A percentile compares a stretch with the other conserved stretches of the same genome.
Conservation (phyloP, 2,113 vertebrate genomes). For the Datnioides undecimradiatus region DNA sequence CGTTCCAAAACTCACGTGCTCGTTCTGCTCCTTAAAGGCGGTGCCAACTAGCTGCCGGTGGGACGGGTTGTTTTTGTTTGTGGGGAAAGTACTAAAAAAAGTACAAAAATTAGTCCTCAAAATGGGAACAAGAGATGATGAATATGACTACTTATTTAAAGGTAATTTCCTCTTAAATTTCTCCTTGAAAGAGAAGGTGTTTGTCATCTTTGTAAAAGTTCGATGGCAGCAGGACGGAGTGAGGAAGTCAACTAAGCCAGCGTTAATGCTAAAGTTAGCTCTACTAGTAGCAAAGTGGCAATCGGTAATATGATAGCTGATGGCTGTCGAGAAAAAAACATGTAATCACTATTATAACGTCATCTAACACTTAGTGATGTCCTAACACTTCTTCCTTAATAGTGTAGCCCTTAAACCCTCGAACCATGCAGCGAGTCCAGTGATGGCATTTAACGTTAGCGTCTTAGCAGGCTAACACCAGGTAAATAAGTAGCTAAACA, state of each 20-base stretch:
- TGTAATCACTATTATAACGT: neutral
- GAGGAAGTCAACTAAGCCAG: conserved; percentile 67
- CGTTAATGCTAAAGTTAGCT: conserved; percentile 75
- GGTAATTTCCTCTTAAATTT: conserved; percentile 61
- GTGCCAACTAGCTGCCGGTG: conserved; percentile 42
- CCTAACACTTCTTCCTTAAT: no score
- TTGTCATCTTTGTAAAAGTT: neutral
- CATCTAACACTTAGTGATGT: neutral
- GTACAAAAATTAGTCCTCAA: conserved; percentile 14
- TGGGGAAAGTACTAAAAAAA: conserved; percentile 49
- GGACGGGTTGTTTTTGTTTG: conserved; percentile 25
- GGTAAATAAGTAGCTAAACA: conserved; percentile 19
- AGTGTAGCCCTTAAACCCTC: neutral
- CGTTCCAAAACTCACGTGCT: conserved; percentile 56
- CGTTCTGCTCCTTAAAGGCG: conserved; percentile 42
- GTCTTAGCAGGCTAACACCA: conserved; percentile 12
- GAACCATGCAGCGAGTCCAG: neutral
- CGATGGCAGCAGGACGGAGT: conserved; percentile 5
- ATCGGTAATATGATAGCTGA: conserved; percentile 4
- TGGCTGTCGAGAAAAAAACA: neutral
- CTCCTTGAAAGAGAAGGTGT: neutral
- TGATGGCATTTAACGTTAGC: neutral
- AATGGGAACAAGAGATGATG: conserved; percentile 86
- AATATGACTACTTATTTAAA: conserved; percentile 88
- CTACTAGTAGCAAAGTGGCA: conserved; percentile 9